These are phyloP conservation scores for Vulpes lagopus DNA, from an alignment of 2,113 vertebrate genomes.

Conservation along the genomic window DNA sequence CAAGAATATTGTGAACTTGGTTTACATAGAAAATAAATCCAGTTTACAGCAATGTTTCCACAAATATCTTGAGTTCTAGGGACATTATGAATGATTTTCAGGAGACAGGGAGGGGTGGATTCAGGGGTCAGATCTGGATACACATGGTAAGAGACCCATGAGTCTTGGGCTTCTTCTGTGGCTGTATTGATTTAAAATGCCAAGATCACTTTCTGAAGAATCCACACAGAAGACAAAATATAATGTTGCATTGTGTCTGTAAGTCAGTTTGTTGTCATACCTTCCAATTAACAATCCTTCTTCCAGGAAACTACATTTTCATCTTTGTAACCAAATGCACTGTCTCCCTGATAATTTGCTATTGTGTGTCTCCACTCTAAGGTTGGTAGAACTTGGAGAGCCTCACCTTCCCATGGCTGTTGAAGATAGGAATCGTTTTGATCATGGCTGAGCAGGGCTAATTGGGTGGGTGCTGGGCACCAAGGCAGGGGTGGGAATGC, in stretches of 20 bases:
- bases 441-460: constrained; percentile 91
- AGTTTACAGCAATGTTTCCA: background rate
- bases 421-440: constrained; percentile 98
- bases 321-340: background rate
- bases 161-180: background rate
- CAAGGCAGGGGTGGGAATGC: constrained; percentile 49
- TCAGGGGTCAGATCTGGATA: constrained; percentile 33
- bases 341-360: background rate
- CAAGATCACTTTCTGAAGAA: constrained; percentile 98
- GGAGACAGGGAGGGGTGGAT: background rate
- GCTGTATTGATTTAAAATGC: constrained; percentile 98
- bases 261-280: constrained; percentile 99
- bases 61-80: background rate
- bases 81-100: constrained; percentile 34
- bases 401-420: constrained; percentile 98
- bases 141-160: background rate
- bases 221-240: constrained; percentile 99
- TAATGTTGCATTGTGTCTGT: constrained; percentile 98
- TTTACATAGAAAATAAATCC: background rate
- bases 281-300: constrained; percentile 93
- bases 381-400: constrained; percentile 99
- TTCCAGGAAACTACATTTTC: background rate
- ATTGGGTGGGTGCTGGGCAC: constrained; percentile 7
- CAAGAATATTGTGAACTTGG: background rate
- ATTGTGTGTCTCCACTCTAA: constrained; percentile 82